A percentile compares a stretch with the other conserved stretches of the same genome.
phyloP scores from a whole-genome alignment of 2,797 vertebrate genomes.

The Galagoides demidoff region DNA sequence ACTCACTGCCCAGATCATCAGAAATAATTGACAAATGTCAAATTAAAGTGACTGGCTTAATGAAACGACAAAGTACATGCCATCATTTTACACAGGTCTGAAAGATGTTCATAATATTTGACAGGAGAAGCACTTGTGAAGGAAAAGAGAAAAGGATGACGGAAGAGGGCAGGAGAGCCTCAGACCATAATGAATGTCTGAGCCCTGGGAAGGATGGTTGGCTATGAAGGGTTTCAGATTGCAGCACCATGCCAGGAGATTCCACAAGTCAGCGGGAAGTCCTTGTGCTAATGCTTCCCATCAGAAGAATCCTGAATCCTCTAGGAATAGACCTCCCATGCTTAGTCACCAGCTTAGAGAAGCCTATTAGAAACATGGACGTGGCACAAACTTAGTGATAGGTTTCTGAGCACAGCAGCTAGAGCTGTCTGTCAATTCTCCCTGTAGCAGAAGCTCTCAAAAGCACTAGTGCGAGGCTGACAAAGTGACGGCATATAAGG shows the following conservation, averaged over 20 bases:
- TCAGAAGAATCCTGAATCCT: neutral
- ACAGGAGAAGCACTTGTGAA: neutral
- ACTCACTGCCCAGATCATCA: neutral
- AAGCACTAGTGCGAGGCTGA: neutral
- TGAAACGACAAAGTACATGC: neutral
- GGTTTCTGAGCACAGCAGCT: neutral
- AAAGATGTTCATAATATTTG: neutral
- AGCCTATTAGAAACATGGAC: neutral
- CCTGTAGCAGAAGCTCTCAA: neutral
- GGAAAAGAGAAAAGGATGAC: neutral
- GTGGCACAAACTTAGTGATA: neutral
- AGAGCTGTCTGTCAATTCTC: neutral
- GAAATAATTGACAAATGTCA: neutral
- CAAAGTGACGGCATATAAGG: neutral
- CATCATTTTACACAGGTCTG: slow-evolving; percentile 15
- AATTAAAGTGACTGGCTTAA: slow-evolving; percentile 21
- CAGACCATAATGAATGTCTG: neutral
- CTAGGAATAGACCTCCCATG: neutral
- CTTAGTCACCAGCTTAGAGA: neutral
- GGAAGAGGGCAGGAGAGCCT: neutral
- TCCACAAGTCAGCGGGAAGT: neutral
- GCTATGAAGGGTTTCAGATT: neutral
- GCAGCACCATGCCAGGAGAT: neutral
- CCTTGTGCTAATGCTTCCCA: neutral
- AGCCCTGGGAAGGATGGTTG: neutral